Evolutionary conservation across 2,797 vertebrate genomes (phyloP), one percentile per base, ranked within the genome.

Genomic region (Nannoperca obscura): DNA sequence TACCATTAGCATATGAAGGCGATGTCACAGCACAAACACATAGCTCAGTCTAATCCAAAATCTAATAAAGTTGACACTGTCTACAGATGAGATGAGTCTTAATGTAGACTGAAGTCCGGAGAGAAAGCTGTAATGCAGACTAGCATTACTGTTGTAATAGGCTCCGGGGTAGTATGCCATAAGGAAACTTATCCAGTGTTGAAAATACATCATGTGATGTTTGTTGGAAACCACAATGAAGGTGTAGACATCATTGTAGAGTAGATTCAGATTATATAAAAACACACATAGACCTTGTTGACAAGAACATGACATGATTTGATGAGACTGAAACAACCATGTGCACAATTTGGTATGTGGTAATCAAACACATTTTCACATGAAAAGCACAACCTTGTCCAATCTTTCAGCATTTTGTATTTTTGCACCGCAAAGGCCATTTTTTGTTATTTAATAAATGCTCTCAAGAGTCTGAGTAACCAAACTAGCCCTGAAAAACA

Each of bases 201-300:
- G 15, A 46, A 47, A 79, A 62, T 53, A 6, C 15, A 38, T 68
- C 34, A 72, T 62, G 38, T 75, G 47, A 80, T 70, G 17, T 73
- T 65, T 63, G 7, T 19, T 53, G 47, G 32, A 72, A 74, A 61
- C 6, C 17, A 67, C 24, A 54, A 60, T 27, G 63, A 78, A 54
- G 24, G 57, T 32, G 61, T n/a, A 2, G 24, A 63, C 40, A 73
- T 57, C 9, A 50, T 34, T 55, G 3, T 3, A 8, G 1, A 36
- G 24, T 9, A 46, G 3, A 50, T 55, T 40, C 11, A 10, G 58
- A 62, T 47, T 20, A 54, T 17, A 49, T 34, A 22, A 47, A 52
- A 57, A 34, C 36, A 71, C 36, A 69, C 27, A 52, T 49, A 20
- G 54, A 20, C 22, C 57, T 42, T 78, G 27, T 14, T 61, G 47